These are phyloP conservation scores for Leucoraja ocellata DNA, from an alignment of 2,797 vertebrate genomes.

Conservation along the genomic window DNA sequence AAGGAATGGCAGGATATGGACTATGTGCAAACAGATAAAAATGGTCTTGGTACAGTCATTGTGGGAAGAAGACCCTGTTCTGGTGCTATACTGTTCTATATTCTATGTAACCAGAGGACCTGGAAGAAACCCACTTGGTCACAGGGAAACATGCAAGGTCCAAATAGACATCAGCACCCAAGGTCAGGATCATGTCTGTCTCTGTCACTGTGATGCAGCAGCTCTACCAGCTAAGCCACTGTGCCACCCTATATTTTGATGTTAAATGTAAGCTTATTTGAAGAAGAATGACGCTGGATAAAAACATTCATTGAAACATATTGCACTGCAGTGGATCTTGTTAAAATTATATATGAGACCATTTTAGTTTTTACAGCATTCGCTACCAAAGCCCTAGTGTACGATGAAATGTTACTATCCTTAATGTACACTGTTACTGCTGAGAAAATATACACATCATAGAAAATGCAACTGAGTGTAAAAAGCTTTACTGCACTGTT, in stretches of 20 bases:
- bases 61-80: too few species aligned
- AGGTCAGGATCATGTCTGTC: too few species aligned
- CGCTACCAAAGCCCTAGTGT: neutral
- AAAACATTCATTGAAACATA: neutral
- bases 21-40: too few species aligned
- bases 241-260: neutral
- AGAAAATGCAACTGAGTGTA: constrained; percentile 3
- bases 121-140: too few species aligned
- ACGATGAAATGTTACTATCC: neutral
- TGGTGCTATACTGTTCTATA: too few species aligned
- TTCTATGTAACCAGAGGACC: too few species aligned
- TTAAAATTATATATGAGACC: neutral
- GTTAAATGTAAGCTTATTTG: neutral
- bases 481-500: neutral
- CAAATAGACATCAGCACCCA: too few species aligned
- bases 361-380: neutral
- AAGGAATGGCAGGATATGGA: too few species aligned
- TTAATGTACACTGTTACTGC: neutral
- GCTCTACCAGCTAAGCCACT: too few species aligned
- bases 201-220: too few species aligned
- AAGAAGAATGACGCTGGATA: neutral
- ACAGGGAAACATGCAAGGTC: too few species aligned
- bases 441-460: neutral
- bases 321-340: constrained; percentile 9
- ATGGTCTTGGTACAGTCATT: too few species aligned